Conservation (phyloP, 2,888 invertebrate genomes). For the Stenoptilia bipunctidactyla region DNA sequence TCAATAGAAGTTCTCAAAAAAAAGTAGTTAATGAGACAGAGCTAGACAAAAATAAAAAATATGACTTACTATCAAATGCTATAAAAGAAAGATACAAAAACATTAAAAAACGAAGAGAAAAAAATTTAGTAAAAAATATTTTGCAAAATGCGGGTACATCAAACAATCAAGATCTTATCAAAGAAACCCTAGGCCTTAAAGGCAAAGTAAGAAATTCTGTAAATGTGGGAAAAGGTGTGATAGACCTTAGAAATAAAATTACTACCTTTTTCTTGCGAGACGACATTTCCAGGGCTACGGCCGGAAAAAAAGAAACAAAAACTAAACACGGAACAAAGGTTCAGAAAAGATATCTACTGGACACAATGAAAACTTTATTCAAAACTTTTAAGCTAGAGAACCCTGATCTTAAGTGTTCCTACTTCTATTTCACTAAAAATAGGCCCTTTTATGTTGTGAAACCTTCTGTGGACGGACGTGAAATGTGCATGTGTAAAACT, state of each 20-base stretch:
- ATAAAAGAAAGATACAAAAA: conserved; percentile 13
- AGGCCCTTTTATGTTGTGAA: conserved; percentile 14
- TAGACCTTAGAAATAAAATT: conserved; percentile 15
- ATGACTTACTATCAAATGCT: conserved; percentile 5
- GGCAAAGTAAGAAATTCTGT: conserved; percentile 9
- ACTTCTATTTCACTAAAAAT: conserved; percentile 15
- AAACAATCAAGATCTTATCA: conserved; percentile 6
- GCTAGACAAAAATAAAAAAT: neutral
- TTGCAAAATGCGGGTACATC: conserved; percentile 5
- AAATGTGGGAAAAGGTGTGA: conserved; percentile 16
- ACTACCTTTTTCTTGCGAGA: conserved; percentile 14
- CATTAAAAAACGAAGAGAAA: conserved; percentile 9
- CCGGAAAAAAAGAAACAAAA: too few relatives aligned
- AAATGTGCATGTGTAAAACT: conserved; percentile 16
- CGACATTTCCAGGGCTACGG: too few relatives aligned
- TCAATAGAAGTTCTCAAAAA: conserved; percentile 6
- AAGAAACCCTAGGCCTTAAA: conserved; percentile 5
- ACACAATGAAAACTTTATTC: too few relatives aligned
- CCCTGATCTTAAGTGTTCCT: conserved; percentile 16
- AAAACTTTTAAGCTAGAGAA: conserved; percentile 12
- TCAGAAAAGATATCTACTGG: too few relatives aligned
- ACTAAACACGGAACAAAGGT: too few relatives aligned
- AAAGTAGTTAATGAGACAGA: neutral
- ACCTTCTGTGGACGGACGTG: conserved; percentile 14
- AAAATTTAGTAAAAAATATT: conserved; percentile 7